Conservation (phyloP, 2,888 invertebrate species). For the Drosophila vallismaia region DNA sequence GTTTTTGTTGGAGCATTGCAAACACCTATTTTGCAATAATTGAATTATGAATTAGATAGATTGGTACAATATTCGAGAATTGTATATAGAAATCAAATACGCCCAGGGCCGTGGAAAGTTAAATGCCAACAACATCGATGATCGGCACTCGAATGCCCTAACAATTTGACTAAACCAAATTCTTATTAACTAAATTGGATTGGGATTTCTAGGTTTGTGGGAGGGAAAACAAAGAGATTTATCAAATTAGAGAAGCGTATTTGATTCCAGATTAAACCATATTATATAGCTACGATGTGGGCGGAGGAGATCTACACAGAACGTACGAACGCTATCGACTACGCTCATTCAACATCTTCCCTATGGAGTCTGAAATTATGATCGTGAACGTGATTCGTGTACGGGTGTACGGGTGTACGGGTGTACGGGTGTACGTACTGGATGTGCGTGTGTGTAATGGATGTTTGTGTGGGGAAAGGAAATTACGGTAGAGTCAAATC, state of each 20-base stretch:
- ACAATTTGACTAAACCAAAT: conserved; percentile 46
- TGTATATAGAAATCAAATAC: conserved; percentile 70
- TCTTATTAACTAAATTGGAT: conserved; percentile 51
- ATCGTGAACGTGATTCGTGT: conserved; percentile 17
- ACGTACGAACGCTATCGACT: conserved; percentile 21
- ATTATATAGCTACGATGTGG: conserved; percentile 73
- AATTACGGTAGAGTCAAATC: conserved; percentile 65
- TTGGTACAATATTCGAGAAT: conserved; percentile 67
- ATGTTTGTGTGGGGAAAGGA: conserved; percentile 50
- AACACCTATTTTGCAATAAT: conserved; percentile 41
- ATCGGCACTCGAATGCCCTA: conserved; percentile 52
- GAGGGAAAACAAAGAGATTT: conserved; percentile 28
- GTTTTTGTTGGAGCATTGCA: conserved; percentile 66
- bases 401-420: conserved; percentile 1
- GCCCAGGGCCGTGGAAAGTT: conserved; percentile 55
- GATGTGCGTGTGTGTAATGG: conserved; percentile 11
- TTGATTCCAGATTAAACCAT: conserved; percentile 76
- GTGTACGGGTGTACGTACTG: conserved; percentile 22
- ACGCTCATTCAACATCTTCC: conserved; percentile 29
- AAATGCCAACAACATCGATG: conserved; percentile 57
- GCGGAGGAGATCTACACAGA: conserved; percentile 74
- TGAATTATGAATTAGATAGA: conserved; percentile 30
- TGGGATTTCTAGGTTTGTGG: background rate
- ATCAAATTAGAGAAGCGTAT: conserved; percentile 66
- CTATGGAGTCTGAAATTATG: conserved; percentile 14